Evolutionary conservation across 2,113 vertebrate species (phyloP), one percentile per base, ranked within the genome.

Genomic region (Spermophilus dauricus): DNA sequence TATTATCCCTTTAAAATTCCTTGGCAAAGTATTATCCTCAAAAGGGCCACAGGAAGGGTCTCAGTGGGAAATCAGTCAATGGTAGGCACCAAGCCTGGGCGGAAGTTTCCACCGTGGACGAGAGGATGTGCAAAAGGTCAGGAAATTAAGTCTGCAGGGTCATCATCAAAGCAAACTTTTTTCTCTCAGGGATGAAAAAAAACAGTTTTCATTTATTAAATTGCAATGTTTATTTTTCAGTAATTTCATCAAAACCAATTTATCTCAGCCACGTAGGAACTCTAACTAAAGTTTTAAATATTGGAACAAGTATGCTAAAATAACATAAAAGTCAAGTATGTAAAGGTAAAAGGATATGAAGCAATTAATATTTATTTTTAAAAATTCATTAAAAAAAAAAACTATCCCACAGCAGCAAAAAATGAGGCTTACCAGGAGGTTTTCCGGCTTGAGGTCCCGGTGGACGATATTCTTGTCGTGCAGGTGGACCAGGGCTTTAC

Each of bases 391-490:
- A 56, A 58, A 63, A 26, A 63, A 63, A 63, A 28, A 28, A 63
- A 63, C 42, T 39, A 58, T 8, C 14, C 56, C 17, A 0, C 4
- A n/a, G 34, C 14, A 53, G 34, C n/a, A 39, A 16, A 45, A 63
- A 1, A 11, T 11, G 30, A 0, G 0, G 97, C 99, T 99, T 98
- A 99, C 99, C 99, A 99, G 97, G 30, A 99, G 99, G 97, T 99
- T 99, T 95, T 99, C 99, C 9, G 99, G 99, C 98, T 99, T 99
- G 92, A 99, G 98, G 91, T 99, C 99, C 90, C 99, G 98, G 98
- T 99, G 99, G 86, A 99, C 99, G 4, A 99, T 99, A 91, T 98
- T 99, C 98, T 99, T 99, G 98, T 98, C 97, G 48, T 99, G 99
- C 97, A 99, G 99, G 98, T 99, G 99, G 87, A 99, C 99, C 0